phyloP scores from a whole-genome alignment of 2,888 invertebrate genomes.

The Plagodis dolabraria region DNA sequence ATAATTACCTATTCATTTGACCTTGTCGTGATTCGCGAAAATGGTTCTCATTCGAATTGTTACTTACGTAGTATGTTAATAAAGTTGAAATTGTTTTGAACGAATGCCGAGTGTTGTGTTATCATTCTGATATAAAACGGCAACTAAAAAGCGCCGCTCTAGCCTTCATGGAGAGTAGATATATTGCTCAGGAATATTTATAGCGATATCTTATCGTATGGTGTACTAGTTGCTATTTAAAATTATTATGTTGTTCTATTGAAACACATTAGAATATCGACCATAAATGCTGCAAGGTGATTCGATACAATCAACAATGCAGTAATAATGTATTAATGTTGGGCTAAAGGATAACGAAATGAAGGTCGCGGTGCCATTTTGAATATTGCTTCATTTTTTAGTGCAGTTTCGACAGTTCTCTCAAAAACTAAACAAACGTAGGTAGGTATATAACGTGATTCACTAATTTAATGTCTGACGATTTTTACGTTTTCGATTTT shows the following conservation, averaged over 20 bases:
- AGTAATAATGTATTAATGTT: slow-evolving; percentile 2
- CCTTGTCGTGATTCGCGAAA: slow-evolving; percentile 45
- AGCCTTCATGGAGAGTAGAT: slow-evolving; percentile 41
- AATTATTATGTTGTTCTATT: slow-evolving; percentile 39
- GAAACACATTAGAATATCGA: slow-evolving; percentile 11
- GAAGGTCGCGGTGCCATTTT: no score
- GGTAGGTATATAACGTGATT: no score
- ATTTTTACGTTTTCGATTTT: no score
- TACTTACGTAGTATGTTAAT: slow-evolving; percentile 22
- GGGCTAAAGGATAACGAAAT: not conserved
- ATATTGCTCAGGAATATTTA: slow-evolving; percentile 31
- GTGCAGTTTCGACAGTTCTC: no score
- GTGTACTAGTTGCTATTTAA: slow-evolving; percentile 40
- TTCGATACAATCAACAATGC: slow-evolving; percentile 2
- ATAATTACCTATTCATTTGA: slow-evolving; percentile 56
- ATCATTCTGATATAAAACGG: slow-evolving; percentile 49
- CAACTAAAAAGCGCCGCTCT: slow-evolving; percentile 40
- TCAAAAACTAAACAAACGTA: no score
- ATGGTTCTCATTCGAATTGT: slow-evolving; percentile 35
- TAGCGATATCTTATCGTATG: slow-evolving; percentile 48
- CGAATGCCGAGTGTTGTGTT: slow-evolving; percentile 30
- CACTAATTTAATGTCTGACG: no score
- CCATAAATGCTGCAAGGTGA: slow-evolving; percentile 1
- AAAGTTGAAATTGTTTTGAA: slow-evolving; percentile 34
- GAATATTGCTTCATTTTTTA: no score